Percentiles rank a stretch among this genome's conserved stretches.
Evolutionary conservation across 2,888 invertebrate species (phyloP).

Genomic region (Saturnia pavonia): DNA sequence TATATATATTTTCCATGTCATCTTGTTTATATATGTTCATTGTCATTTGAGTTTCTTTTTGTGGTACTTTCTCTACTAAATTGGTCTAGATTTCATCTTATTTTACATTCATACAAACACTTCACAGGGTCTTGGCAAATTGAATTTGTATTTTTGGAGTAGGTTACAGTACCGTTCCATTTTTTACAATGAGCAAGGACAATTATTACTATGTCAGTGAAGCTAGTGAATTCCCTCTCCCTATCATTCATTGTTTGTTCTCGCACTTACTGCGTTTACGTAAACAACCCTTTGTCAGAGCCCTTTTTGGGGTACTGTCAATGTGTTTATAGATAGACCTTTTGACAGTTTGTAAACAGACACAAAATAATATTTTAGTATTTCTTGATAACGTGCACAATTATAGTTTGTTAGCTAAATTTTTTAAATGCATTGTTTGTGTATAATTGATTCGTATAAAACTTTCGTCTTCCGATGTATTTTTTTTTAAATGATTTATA

Average conservation of each 20-base stretch:
- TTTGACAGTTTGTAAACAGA: neutral
- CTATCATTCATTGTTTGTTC: constrained; percentile 17
- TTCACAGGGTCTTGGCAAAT: no score
- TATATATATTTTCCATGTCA: neutral
- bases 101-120: neutral
- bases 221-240: constrained; percentile 22
- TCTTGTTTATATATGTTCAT: neutral
- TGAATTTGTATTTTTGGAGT: neutral
- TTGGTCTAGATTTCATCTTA: neutral
- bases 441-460: neutral
- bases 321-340: constrained; percentile 2
- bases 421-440: neutral
- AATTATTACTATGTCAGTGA: constrained; percentile 7
- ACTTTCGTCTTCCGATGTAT: neutral
- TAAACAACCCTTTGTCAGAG: constrained; percentile 2
- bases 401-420: neutral
- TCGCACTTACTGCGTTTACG: constrained; percentile 14
- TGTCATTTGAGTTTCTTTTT: neutral
- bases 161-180: constrained; percentile 3
- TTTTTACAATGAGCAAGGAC: neutral
- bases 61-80: neutral
- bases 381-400: neutral
- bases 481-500: neutral
- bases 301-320: constrained; percentile 8
- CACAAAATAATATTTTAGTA: neutral